Conservation (phyloP, 2,888 invertebrate genomes). For the Drosophila diplacantha region DNA sequence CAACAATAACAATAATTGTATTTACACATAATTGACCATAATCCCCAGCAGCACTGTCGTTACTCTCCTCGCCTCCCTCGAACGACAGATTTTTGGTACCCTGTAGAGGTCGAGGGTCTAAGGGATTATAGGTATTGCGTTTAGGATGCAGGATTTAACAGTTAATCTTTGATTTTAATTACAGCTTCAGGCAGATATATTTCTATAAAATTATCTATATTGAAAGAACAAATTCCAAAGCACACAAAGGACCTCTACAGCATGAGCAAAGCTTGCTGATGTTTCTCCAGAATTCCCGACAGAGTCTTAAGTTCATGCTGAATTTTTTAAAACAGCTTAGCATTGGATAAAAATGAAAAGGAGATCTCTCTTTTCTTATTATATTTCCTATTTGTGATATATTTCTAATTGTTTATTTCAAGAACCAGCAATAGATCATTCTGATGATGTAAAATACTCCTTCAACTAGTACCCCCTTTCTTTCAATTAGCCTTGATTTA, state of each 20-base stretch:
- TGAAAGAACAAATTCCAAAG: background rate
- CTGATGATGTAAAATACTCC: background rate
- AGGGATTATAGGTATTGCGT: background rate
- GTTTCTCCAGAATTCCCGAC: no score
- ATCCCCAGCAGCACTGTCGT: slow-evolving; percentile 53
- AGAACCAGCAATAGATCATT: no score
- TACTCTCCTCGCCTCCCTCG: slow-evolving; percentile 5
- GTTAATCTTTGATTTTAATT: no score
- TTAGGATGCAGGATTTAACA: rapidly evolving
- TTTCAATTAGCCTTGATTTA: no score
- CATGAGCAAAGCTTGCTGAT: background rate
- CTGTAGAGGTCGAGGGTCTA: background rate
- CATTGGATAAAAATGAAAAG: background rate
- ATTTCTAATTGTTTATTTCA: background rate
- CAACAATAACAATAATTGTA: slow-evolving; percentile 62
- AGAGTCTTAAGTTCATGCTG: no score
- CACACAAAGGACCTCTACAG: background rate
- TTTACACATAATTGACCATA: slow-evolving; percentile 75
- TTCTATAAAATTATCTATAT: background rate
- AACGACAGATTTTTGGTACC: slow-evolving; percentile 37
- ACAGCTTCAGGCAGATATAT: background rate
- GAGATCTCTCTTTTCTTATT: no score
- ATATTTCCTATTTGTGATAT: no score
- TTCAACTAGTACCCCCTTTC: background rate
- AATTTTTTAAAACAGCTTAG: background rate